Evolutionary conservation across 2,113 vertebrate species (phyloP), one percentile per base, ranked within the genome.

Genomic region (Cyanoramphus novaezelandiae): DNA sequence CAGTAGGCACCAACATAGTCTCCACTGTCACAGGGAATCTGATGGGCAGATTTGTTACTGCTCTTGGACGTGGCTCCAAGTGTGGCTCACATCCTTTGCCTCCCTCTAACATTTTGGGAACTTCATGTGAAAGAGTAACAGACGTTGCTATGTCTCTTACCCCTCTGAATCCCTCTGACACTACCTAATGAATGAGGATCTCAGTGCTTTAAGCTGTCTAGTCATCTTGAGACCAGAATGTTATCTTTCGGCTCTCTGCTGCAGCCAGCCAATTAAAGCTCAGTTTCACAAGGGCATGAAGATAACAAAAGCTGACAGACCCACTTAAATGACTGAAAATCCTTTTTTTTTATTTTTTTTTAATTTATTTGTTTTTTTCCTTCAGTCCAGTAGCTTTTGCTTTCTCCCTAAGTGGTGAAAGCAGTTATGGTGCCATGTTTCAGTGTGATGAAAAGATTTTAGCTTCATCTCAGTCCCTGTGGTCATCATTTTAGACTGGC

Each of bases 231-330:
- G 77, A 79, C 80, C 31, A 33, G 24, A 57, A 43, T 93, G 81
- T 82, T 83, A 29, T 86, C 82, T 83, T 88, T 70, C 2, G 2
- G 23, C 71, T 77, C 71, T 90, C 82, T 1, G 0, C 31, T 55
- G 70, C 76, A 81, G 75, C 64, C 71, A 81, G 50, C 86, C 95
- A 94, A 49, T 95, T 96, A 96, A 94, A 95, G 68, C 70, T 81
- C 9, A 14, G 57, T 84, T 91, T 86, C 88, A 79, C 86, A 95
- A 92, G 69, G 39, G 55, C 55, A 7, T 68, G 74, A 92, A 86
- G 86, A 13, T 86, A 95, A 87, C 81, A 64, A 35, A 82, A 81
- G 27, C 69, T 85, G 95, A 79, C 96, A 96, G 93, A 78, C 44
- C 41, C 59, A 44, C 77, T 94, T 70, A 74, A 70, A 57, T 53